Evolutionary conservation across 2,113 vertebrate species (phyloP), one percentile per base, ranked within the genome.

Genomic region (Gallinago paraguaiae): DNA sequence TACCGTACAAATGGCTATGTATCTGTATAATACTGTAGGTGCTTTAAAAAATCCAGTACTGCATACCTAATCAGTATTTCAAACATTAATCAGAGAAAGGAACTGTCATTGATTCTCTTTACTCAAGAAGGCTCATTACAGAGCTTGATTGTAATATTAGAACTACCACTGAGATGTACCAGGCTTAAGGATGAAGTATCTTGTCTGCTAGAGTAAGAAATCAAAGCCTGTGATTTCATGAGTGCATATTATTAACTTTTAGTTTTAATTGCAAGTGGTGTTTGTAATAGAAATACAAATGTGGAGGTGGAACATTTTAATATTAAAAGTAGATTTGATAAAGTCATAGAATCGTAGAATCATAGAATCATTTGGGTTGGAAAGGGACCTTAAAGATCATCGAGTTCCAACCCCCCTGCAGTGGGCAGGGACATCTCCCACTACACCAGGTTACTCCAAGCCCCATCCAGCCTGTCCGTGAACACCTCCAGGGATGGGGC

Each of bases 161-260:
- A 93, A 80, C 60, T 95, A 87, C 95, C 82, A 93, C 85, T 92
- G 91, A 91, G 95, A 92, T n/a, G 31, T 88, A 81, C 31, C 64
- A 83, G 41, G 50, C 43, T 86, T 78, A 88, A 86, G 92, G 70
- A 13, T 86, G 72, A 93, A 93, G 80, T 81, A 43, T 67, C 76
- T 82, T 90, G n/a, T 95, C 88, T 96, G 68, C 9, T 88, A 74
- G 59, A 83, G 50, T n/a, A 83, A 88, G 67, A 91, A 95, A 95
- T 90, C 71, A 93, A 92, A 88, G 30, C 22, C n/a, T 77, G 23
- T 83, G 70, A 86, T 93, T 94, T 92, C 70, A 69, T 84, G 80
- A 92, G 60, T 82, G 35, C n/a, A 28, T n/a, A 30, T 54, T 82
- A 78, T 54, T 95, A 93, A 56, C 56, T 77, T 92, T 79, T 68